Evolutionary conservation across 2,113 vertebrate genomes (phyloP), one percentile per base, ranked within the genome.

Genomic region (Chloropsis cyanopogon): DNA sequence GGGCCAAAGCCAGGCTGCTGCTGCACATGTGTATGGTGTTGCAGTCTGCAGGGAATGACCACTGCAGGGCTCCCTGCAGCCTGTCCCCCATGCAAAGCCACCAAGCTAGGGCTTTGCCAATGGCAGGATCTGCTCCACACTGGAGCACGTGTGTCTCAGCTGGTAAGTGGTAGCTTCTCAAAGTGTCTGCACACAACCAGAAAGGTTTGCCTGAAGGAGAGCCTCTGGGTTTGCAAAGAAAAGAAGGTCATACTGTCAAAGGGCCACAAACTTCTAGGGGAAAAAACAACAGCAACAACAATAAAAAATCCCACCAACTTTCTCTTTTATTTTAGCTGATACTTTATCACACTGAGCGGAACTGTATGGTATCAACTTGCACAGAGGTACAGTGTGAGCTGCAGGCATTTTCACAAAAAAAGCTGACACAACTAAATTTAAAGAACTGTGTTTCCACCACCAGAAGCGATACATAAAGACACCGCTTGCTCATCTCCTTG

Each of bases 21-120:
- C 52, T 61, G 60, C 41, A 64, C 10, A 2, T 7, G 6, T 7
- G 12, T 18, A 18, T 0, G 3, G 16, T 5, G 1, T 28, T 52
- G 60, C n/a, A 50, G 47, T 11, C 47, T 14, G 8, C 53, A 61
- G 39, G 60, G 13, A 56, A 28, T 15, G 14, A 33, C 11, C 29
- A 29, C 5, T 12, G 2, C 56, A 63, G 80, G 64, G 47, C 19
- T 70, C 24, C 50, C 52, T 88, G 69, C 31, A 78, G 37, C 31
- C 75, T 22, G 44, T 47, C 35, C 49, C 24, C 28, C 26, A 35
- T 0, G 1, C 33, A 76, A 61, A 92, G 44, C 13, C 56, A 85
- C 59, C 0, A 0, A 47, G 44, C 25, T 56, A 53, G 46, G 49
- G 19, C 66, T 31, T 56, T 22, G 39, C 25, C 75, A 33, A 3